phyloP scores from a whole-genome alignment of 2,888 invertebrate genomes.

The Sicus ferrugineus region DNA sequence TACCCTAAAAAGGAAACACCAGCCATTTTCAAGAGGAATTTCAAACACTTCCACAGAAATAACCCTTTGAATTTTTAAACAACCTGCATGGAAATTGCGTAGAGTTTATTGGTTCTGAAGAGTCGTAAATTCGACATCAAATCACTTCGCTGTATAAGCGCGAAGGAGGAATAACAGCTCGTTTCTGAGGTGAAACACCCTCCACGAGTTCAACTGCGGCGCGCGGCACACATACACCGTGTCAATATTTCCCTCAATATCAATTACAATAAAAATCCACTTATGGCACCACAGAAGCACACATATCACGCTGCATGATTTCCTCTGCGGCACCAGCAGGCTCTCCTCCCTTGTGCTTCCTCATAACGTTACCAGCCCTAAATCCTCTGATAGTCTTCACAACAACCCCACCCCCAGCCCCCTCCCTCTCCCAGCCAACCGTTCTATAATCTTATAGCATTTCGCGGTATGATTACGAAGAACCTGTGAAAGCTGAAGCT shows the following conservation, averaged over 20 bases:
- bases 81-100: background rate
- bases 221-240: background rate
- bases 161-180: background rate
- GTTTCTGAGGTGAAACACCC: background rate
- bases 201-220: background rate
- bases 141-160: slow-evolving; percentile 13
- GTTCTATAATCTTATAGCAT: slow-evolving; percentile 52
- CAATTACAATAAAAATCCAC: slow-evolving; percentile 63
- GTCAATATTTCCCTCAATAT: slow-evolving; percentile 51
- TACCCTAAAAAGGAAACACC: background rate
- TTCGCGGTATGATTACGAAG: slow-evolving; percentile 43
- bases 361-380: background rate
- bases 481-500: slow-evolving; percentile 34
- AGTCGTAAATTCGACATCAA: slow-evolving; percentile 29
- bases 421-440: background rate
- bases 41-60: background rate
- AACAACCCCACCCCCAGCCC: background rate
- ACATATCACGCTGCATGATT: background rate
- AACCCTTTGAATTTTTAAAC: background rate
- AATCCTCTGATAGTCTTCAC: background rate
- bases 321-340: background rate
- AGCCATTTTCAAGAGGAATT: background rate
- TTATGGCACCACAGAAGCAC: slow-evolving; percentile 58
- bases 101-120: slow-evolving; percentile 30
- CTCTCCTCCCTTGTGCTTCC: background rate